Conservation (phyloP, 2,113 vertebrate species). For the Zosterops borbonicus region DNA sequence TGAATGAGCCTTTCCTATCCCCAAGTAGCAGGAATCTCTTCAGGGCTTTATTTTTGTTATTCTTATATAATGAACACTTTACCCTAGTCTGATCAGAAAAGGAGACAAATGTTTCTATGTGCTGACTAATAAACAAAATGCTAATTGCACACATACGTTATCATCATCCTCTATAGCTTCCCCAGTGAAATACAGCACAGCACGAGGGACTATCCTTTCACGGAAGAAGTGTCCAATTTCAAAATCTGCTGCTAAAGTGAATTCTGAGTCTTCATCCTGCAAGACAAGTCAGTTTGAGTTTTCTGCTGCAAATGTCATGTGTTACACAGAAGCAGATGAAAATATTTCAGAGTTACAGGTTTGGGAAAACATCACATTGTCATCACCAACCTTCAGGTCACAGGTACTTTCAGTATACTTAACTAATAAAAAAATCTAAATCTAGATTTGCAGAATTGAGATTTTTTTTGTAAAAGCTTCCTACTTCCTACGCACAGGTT, state of each 20-base stretch:
- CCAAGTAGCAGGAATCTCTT: neutral
- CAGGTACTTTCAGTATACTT: neutral
- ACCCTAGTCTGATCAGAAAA: neutral
- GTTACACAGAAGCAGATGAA: neutral
- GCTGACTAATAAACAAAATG: neutral
- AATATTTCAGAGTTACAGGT: neutral
- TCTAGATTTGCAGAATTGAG: neutral
- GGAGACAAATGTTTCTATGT: neutral
- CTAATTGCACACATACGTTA: slow-evolving; percentile 79
- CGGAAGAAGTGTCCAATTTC: slow-evolving; percentile 98
- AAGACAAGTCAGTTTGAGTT: neutral
- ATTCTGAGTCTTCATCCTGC: slow-evolving; percentile 95
- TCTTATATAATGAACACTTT: neutral
- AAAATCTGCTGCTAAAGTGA: slow-evolving; percentile 91
- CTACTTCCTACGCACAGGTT: neutral
- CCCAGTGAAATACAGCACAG: slow-evolving; percentile 97
- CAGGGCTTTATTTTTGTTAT: neutral
- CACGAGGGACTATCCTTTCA: slow-evolving; percentile 93
- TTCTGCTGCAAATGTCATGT: neutral
- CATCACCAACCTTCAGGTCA: neutral
- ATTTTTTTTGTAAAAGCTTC: neutral
- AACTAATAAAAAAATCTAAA: neutral
- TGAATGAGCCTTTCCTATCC: neutral
- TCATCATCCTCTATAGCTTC: slow-evolving; percentile 96
- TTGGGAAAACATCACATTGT: neutral